Evolutionary conservation across 2,888 invertebrate species (phyloP), one percentile per base, ranked within the genome.

Genomic region (Eilema sororculum): DNA sequence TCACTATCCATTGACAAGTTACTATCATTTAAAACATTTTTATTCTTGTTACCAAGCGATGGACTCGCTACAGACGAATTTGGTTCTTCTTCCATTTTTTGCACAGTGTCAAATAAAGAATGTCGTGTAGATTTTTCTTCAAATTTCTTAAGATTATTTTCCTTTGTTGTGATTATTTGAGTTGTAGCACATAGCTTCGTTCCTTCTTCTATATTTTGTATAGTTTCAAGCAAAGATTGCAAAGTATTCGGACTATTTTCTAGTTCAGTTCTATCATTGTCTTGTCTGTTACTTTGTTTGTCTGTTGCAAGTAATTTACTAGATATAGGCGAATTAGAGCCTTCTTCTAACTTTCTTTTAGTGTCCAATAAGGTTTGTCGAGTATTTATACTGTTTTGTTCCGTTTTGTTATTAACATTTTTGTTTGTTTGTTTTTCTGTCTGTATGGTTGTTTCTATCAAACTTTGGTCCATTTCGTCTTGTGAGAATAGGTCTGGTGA

Each of bases 401-500:
- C 65, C 3, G 58, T 9, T 56, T 60, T 65, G 0, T 52, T 58
- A 3, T 68, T 56, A n/a, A 66, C 59, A 22, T 67, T 52, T 61
- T 37, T 52, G 28, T 62, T 28, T 25, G 66, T 90, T 22, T 88
- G 73, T 71, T 86, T 88, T 25, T 90, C 87, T 84, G 91, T 89
- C 76, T 90, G 89, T 2, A 90, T 83, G 22, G 92, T 80, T 2
- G 76, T 74, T 73, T 86, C 82, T 16, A 77, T 68, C 16, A 84
- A 69, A n/a, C 72, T 78, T 33, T 85, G 73, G 0, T 87, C 84
- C 59, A 82, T 76, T 10, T 91, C 90, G 0, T 89, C 89, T 81
- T 89, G 87, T 16, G 89, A 87, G 77, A 93, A 93, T 58, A 93
- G 70, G 56, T 93, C 93, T 0, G 93, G 93, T 0, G 92, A 92